phyloP scores from a whole-genome alignment of 2,888 invertebrate species.

The Synanthedon andrenaeformis region DNA sequence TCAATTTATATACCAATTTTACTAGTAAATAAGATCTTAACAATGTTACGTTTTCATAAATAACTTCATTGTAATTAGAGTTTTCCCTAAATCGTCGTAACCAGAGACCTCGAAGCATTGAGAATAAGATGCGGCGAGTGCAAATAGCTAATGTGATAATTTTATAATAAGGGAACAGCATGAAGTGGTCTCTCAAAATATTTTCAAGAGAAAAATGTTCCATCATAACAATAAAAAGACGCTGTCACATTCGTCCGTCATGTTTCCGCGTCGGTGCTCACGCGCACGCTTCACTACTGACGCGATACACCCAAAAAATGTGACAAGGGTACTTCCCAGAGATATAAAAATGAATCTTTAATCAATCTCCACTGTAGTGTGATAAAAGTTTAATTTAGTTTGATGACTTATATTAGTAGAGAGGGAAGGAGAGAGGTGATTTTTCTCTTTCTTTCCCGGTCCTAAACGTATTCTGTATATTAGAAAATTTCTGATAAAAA shows the following conservation, averaged over 20 bases:
- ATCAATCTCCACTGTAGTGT: constrained; percentile 2
- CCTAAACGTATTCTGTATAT: too few relatives aligned
- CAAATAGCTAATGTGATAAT: too few relatives aligned
- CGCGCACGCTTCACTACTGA: constrained; percentile 20
- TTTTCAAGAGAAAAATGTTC: constrained; percentile 10
- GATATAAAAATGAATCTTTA: constrained; percentile 1
- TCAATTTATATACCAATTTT: too few relatives aligned
- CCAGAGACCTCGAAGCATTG: too few relatives aligned
- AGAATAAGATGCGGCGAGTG: too few relatives aligned
- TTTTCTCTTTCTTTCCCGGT: too few relatives aligned
- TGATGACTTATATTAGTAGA: neutral
- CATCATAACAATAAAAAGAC: constrained; percentile 9
- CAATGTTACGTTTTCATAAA: too few relatives aligned
- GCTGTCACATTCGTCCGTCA: constrained; percentile 14
- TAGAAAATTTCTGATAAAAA: too few relatives aligned
- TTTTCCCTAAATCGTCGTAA: too few relatives aligned
- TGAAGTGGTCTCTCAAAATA: neutral
- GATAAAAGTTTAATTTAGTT: neutral
- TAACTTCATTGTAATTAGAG: too few relatives aligned
- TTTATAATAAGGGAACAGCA: neutral
- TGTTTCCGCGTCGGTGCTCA: constrained; percentile 24
- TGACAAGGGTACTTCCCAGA: constrained; percentile 18
- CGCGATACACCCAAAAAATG: constrained; percentile 6
- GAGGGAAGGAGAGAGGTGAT: neutral
- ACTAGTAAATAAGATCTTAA: too few relatives aligned